Percentiles rank a stretch among this genome's conserved stretches.
Evolutionary conservation across 2,797 vertebrate species (phyloP).

Genomic region (Nyctalus aviator): DNA sequence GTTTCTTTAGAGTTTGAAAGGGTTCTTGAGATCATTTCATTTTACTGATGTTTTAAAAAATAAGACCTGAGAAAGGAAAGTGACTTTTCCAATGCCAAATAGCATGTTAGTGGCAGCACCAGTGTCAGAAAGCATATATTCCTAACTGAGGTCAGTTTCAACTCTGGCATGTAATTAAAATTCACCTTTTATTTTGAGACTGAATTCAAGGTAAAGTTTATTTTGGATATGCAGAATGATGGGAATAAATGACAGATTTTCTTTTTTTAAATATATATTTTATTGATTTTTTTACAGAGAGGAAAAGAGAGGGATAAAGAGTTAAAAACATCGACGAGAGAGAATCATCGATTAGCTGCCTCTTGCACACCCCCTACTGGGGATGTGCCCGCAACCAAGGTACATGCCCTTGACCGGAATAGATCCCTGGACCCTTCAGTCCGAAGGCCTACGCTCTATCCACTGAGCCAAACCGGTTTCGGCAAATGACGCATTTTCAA

Average conservation of each 20-base stretch:
- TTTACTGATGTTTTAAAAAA: neutral
- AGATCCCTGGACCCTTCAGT: too few species aligned
- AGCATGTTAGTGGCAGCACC: neutral
- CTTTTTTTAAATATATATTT: too few species aligned
- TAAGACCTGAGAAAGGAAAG: neutral
- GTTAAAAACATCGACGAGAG: too few species aligned
- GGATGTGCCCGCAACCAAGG: too few species aligned
- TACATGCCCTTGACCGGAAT: too few species aligned
- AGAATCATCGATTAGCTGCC: too few species aligned
- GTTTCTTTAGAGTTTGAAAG: neutral
- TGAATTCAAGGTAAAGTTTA: neutral
- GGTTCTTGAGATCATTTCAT: neutral
- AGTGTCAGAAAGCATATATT: neutral
- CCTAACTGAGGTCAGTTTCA: neutral
- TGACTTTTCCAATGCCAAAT: neutral
- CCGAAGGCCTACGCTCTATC: too few species aligned
- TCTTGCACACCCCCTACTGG: too few species aligned
- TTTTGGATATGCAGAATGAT: neutral
- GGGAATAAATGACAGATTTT: neutral
- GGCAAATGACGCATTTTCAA: neutral
- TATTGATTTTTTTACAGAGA: too few species aligned
- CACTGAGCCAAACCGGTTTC: too few species aligned
- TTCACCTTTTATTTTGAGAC: neutral
- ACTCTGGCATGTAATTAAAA: neutral
- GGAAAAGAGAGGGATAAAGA: too few species aligned